Evolutionary conservation across 2,113 vertebrate genomes (phyloP), one percentile per base, ranked within the genome.

Genomic region (Myanophis thanlyinensis): DNA sequence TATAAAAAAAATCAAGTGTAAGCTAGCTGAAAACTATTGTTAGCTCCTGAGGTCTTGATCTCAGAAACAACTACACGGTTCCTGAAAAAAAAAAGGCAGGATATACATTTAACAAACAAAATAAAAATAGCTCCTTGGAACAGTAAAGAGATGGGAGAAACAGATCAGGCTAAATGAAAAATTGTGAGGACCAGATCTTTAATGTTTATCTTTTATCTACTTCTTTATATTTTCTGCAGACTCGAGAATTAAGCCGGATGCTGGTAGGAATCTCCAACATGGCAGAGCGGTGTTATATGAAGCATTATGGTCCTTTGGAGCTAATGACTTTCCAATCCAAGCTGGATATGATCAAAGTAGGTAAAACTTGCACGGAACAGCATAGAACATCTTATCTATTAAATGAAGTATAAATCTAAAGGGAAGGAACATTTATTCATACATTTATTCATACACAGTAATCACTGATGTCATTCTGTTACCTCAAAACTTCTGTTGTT

Each of bases 321-420:
- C 94, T 95, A 92, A 95, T 97, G 95, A 93, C 91, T 15, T 91
- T 96, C 5, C 53, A 95, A 53, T 96, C 94, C 46, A 98, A 97
- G 97, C 96, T 98, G 96, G 95, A 97, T 88, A 98, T 93, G 95
- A 97, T 98, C 73, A 98, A 98, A 98, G 98, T 98, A 95, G 95
- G 85, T 35, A 40, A 91, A 40, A 87, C 10, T 52, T 67, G 47
- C 25, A 46, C 87, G 47, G 46, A 20, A 46, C 22, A n/a, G 49
- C 30, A 27, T 4, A 62, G 22, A 67, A 67, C 22, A 44, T 88
- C 47, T 44, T 87, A 27, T 40, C 30, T 23, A 51, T 44, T 67
- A 23, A 9, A n/a, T 30, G 13, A 73, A 88, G 2, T 25, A 51
- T 88, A 48, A 48, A 52, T 6, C 23, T 85, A 86, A 47, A 54